These are phyloP conservation scores for Ridgeia piscesae DNA, from an alignment of 1,140 invertebrate genomes.

Conservation along the genomic window DNA sequence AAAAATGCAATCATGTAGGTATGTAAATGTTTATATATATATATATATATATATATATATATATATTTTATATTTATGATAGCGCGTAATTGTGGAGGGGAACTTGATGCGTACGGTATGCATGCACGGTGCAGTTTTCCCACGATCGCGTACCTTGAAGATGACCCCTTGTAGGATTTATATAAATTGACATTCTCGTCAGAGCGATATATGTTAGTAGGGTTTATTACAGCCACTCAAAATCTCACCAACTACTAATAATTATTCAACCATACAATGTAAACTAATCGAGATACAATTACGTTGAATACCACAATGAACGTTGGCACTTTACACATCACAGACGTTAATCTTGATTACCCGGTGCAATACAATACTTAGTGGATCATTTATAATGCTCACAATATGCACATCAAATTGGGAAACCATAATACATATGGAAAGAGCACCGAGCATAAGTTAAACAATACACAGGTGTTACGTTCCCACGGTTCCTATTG, in stretches of 20 bases:
- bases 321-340: neutral
- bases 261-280: neutral
- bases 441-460: neutral
- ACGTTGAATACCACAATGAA: neutral
- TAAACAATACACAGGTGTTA: neutral
- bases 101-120: too few relatives aligned
- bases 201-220: too few relatives aligned
- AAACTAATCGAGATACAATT: neutral
- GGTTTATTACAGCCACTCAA: neutral
- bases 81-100: too few relatives aligned
- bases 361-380: neutral
- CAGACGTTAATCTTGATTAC: neutral
- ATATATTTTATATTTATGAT: too few relatives aligned
- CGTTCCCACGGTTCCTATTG: neutral
- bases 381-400: neutral
- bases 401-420: neutral
- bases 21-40: too few relatives aligned
- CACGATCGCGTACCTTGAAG: too few relatives aligned
- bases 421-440: neutral
- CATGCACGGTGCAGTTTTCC: too few relatives aligned
- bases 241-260: neutral
- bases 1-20: too few relatives aligned
- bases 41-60: too few relatives aligned
- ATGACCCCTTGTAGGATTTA: too few relatives aligned
- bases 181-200: too few relatives aligned